Evolutionary conservation across 2,888 invertebrate species (phyloP).

Genomic region (Galerucella nymphaeae): DNA sequence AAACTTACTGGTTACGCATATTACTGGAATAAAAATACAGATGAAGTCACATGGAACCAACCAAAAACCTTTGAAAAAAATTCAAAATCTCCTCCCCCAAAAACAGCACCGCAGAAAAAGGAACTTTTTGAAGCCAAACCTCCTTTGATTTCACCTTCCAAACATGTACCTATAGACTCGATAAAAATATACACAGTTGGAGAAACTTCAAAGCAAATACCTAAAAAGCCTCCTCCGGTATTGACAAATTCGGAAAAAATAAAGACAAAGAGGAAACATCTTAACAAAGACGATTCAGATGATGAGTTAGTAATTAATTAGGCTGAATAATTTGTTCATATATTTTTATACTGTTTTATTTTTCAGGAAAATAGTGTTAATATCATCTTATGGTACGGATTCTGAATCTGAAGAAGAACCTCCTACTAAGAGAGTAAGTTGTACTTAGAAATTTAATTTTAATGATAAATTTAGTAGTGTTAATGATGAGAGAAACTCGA

Average conservation of each 20-base stretch:
- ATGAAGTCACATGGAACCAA: slow-evolving; percentile 74
- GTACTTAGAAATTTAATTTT: neutral
- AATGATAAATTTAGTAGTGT: neutral
- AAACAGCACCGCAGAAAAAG: slow-evolving; percentile 16
- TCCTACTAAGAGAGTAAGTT: slow-evolving; percentile 49
- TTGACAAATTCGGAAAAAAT: neutral
- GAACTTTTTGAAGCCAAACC: slow-evolving; percentile 51
- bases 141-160: slow-evolving; percentile 48
- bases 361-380: slow-evolving; percentile 69
- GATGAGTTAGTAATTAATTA: slow-evolving; percentile 55
- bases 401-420: slow-evolving; percentile 64
- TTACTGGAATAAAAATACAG: slow-evolving; percentile 74
- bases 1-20: slow-evolving; percentile 72
- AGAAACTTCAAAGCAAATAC: slow-evolving; percentile 35
- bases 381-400: slow-evolving; percentile 70
- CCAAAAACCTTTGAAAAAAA: slow-evolving; percentile 65
- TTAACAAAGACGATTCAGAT: slow-evolving; percentile 50
- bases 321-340: slow-evolving; percentile 5
- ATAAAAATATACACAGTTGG: slow-evolving; percentile 51
- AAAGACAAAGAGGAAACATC: slow-evolving; percentile 32
- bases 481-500: slow-evolving; percentile 44
- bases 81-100: neutral
- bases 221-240: slow-evolving; percentile 5
- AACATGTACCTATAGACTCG: slow-evolving; percentile 26
- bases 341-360: neutral